A percentile compares a stretch with the other conserved stretches of the same genome.
These are phyloP conservation scores for Antechinus flavipes DNA, from an alignment of 2,113 vertebrate genomes.

Conservation along the genomic window DNA sequence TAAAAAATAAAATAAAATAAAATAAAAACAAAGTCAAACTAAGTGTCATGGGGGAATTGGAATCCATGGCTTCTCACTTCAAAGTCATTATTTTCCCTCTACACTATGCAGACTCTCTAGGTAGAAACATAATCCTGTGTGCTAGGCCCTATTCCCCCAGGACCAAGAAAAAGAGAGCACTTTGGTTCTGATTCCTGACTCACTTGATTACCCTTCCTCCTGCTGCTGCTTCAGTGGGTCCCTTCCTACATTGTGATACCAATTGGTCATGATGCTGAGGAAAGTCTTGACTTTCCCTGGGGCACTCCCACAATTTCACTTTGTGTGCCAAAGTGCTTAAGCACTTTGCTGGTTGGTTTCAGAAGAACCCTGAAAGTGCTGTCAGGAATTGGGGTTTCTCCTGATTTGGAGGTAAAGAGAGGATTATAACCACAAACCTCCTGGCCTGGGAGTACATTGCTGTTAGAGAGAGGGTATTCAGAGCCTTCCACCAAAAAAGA, in stretches of 20 bases:
- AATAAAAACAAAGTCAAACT: not conserved
- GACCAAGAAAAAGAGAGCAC: not conserved
- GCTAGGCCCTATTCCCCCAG: not conserved
- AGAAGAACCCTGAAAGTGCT: not conserved
- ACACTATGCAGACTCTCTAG: not conserved
- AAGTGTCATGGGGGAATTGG: not conserved
- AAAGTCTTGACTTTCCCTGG: not conserved
- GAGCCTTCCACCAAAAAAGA: not conserved
- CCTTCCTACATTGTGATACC: not conserved
- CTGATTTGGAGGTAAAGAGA: not conserved
- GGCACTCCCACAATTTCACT: not conserved
- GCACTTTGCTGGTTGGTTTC: not conserved
- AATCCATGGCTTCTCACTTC: not conserved
- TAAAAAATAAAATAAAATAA: too few species aligned
- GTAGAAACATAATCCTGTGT: not conserved
- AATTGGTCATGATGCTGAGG: not conserved
- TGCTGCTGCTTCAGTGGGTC: not conserved
- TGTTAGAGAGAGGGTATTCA: not conserved
- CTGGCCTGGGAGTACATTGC: not conserved
- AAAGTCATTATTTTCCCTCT: not conserved
- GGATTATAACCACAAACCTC: not conserved
- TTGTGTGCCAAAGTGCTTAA: not conserved
- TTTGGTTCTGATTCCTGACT: not conserved
- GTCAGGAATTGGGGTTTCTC: slow-evolving; percentile 3
- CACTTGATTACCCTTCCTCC: not conserved